Conservation (phyloP, 2,888 invertebrate genomes). For the Patella caerulea region DNA sequence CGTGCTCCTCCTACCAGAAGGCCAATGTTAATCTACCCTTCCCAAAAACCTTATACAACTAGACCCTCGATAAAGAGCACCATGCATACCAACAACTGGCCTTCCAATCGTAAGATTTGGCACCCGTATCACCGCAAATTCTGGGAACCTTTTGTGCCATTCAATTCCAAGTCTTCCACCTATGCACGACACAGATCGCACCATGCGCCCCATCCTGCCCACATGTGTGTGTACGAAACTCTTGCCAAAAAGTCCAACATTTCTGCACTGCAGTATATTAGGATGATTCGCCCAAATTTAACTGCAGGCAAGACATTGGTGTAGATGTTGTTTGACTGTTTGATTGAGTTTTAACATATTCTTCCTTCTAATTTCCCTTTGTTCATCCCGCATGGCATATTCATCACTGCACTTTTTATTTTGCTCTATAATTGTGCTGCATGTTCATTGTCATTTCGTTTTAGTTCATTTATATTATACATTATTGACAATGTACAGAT, state of each 20-base stretch:
- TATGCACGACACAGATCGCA: conserved; percentile 40
- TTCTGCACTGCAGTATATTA: conserved; percentile 58
- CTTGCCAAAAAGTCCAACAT: conserved; percentile 65
- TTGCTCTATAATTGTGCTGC: not conserved
- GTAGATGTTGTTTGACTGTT: conserved; percentile 34
- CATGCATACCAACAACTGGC: conserved; percentile 16
- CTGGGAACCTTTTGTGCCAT: conserved; percentile 28
- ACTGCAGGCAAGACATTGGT: conserved; percentile 58
- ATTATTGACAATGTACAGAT: too few species aligned
- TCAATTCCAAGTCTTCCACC: conserved; percentile 34
- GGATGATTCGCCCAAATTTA: conserved; percentile 61
- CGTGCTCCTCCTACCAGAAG: conserved; percentile 31
- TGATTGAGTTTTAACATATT: conserved; percentile 20
- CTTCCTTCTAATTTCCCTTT: conserved; percentile 34
- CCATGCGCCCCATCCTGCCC: conserved; percentile 40
- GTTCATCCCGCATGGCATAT: conserved; percentile 39
- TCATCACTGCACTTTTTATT: conserved; percentile 18
- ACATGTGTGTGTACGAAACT: conserved; percentile 66
- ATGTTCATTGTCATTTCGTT: conserved; percentile 3
- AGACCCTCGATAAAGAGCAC: conserved; percentile 26
- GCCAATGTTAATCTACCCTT: conserved; percentile 15
- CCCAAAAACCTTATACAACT: conserved; percentile 13
- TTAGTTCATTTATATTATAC: too few species aligned
- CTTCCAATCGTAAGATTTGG: conserved; percentile 18
- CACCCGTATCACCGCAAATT: conserved; percentile 31